A percentile compares a stretch with the other conserved stretches of the same genome.
phyloP scores from a whole-genome alignment of 2,113 vertebrate species.

The Oryzias celebensis region DNA sequence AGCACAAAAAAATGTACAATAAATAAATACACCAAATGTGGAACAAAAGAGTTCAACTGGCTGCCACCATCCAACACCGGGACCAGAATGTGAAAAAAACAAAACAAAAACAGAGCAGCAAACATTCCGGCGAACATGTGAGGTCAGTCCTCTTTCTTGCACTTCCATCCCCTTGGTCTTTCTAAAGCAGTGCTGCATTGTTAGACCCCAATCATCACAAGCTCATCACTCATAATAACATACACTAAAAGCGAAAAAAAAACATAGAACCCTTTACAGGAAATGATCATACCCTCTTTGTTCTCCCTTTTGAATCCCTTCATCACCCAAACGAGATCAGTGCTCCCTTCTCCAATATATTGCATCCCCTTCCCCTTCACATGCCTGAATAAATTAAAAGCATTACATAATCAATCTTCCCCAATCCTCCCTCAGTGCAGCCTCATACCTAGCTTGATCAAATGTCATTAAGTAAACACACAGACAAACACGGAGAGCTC shows the following conservation, averaged over 20 bases:
- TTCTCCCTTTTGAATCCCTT: constrained; percentile 42
- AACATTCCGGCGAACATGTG: constrained; percentile 1
- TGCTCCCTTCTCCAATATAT: constrained; percentile 54
- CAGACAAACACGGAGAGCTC: constrained; percentile 22
- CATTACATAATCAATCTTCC: constrained; percentile 70
- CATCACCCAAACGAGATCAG: constrained; percentile 58
- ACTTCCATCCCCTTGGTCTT: not conserved
- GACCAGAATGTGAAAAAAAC: constrained; percentile 16
- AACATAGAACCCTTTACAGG: constrained; percentile 55
- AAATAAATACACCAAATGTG: constrained; percentile 9
- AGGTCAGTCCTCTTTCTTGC: constrained; percentile 46
- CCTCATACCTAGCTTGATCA: constrained; percentile 57
- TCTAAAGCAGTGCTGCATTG: constrained; percentile 42
- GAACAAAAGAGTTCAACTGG: constrained; percentile 15
- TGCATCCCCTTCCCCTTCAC: constrained; percentile 43
- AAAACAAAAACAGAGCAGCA: not conserved
- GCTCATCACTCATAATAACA: constrained; percentile 44
- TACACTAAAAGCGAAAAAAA: constrained; percentile 39
- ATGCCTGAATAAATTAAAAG: constrained; percentile 72
- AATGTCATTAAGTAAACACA: constrained; percentile 40
- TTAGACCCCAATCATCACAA: constrained; percentile 50
- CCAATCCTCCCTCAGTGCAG: constrained; percentile 37
- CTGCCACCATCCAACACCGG: constrained; percentile 15
- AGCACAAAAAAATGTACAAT: constrained; percentile 29
- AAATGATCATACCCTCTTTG: constrained; percentile 41